A percentile compares a stretch with the other conserved stretches of the same genome.
phyloP scores from a whole-genome alignment of 2,113 vertebrate genomes.

The Vicugna pacos region DNA sequence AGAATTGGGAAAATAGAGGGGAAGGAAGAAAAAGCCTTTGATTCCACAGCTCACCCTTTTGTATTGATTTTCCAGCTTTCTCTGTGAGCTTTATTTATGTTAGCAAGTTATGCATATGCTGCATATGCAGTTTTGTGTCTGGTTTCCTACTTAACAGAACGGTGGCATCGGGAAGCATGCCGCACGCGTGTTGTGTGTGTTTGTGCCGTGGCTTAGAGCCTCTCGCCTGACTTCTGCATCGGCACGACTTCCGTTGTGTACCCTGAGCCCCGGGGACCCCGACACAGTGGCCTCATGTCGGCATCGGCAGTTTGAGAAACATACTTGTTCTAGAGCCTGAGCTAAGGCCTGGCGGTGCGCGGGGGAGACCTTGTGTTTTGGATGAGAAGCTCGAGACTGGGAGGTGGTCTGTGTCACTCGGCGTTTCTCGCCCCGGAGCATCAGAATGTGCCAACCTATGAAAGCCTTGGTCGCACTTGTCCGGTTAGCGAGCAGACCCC shows the following conservation, averaged over 20 bases:
- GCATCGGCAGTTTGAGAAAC: not conserved
- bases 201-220: not conserved
- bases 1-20: not conserved
- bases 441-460: not conserved
- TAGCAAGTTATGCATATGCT: not conserved
- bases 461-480: rapidly evolving
- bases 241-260: rapidly evolving
- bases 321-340: not conserved
- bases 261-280: not conserved
- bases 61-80: not conserved
- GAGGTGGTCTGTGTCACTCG: not conserved
- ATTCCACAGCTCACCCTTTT: not conserved
- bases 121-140: not conserved
- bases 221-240: not conserved
- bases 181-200: not conserved
- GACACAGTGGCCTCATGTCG: rapidly evolving
- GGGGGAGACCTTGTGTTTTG: not conserved
- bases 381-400: not conserved
- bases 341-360: not conserved
- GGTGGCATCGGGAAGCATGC: not conserved
- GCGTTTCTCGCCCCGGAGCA: not conserved
- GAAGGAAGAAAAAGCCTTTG: not conserved
- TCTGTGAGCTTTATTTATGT: not conserved
- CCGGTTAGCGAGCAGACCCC: not conserved
- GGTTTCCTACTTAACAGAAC: not conserved